Evolutionary conservation across 2,888 invertebrate species (phyloP).

Genomic region (Lycophotia porphyrea): DNA sequence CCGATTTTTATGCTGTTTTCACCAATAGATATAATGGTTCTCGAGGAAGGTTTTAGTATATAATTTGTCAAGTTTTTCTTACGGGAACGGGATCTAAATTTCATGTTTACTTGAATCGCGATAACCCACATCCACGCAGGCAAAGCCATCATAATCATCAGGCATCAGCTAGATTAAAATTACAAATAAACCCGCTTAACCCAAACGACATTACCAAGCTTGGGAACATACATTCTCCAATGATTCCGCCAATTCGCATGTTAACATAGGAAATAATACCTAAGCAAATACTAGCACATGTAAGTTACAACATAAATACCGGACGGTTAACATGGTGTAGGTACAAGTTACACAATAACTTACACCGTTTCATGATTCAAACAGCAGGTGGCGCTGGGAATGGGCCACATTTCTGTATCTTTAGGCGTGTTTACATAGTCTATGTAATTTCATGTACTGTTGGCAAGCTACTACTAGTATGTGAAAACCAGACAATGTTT

Average conservation of each 20-base stretch:
- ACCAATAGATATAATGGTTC: too few relatives aligned
- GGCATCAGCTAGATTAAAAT: too few relatives aligned
- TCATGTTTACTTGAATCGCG: too few relatives aligned
- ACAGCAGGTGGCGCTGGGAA: slow-evolving; percentile 33
- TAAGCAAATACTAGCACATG: slow-evolving; percentile 44
- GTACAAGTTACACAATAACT: slow-evolving; percentile 49
- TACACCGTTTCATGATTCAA: slow-evolving; percentile 21
- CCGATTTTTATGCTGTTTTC: too few relatives aligned
- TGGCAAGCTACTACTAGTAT: not conserved
- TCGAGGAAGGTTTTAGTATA: too few relatives aligned
- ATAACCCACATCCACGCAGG: too few relatives aligned
- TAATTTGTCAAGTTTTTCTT: too few relatives aligned
- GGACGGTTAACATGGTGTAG: slow-evolving; percentile 14
- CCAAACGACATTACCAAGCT: slow-evolving; percentile 8
- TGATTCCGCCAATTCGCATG: slow-evolving; percentile 2
- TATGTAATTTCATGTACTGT: slow-evolving; percentile 5
- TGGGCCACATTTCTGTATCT: slow-evolving; percentile 12
- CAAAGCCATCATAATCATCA: too few relatives aligned
- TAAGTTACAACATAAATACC: slow-evolving; percentile 51
- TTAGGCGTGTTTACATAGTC: slow-evolving; percentile 18
- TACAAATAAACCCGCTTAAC: not conserved
- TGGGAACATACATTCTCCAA: not conserved
- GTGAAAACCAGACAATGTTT: not conserved
- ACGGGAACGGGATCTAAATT: too few relatives aligned
- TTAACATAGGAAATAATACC: slow-evolving; percentile 38